These are phyloP conservation scores for Nannoperca australis DNA, from an alignment of 2,797 vertebrate genomes.

Conservation along the genomic window DNA sequence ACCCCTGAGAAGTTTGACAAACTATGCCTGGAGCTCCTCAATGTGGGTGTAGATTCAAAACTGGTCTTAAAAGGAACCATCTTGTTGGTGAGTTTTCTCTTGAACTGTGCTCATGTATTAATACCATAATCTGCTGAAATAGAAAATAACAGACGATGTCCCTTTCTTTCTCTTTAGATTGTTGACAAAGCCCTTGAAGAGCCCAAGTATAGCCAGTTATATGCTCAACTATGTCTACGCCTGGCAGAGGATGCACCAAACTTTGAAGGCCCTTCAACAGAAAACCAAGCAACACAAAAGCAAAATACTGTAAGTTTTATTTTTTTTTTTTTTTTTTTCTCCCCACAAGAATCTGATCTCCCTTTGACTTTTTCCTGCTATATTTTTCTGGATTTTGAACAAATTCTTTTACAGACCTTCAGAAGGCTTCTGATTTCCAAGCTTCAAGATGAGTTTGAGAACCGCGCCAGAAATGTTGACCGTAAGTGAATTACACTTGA, in stretches of 20 bases:
- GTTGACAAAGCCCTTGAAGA: slow-evolving; percentile 99
- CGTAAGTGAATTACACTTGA: slow-evolving; percentile 80
- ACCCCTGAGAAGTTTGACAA: slow-evolving; percentile 99
- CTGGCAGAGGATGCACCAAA: slow-evolving; percentile 99
- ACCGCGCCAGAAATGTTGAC: slow-evolving; percentile 99
- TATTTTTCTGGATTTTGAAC: slow-evolving; percentile 3
- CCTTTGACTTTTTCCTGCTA: fast-evolving
- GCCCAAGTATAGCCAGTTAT: slow-evolving; percentile 99
- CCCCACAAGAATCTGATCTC: not conserved
- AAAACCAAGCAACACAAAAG: slow-evolving; percentile 94
- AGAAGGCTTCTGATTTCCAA: slow-evolving; percentile 99
- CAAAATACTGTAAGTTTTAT: slow-evolving; percentile 92
- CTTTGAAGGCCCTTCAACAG: slow-evolving; percentile 95
- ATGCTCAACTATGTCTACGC: slow-evolving; percentile 99
- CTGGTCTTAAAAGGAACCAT: slow-evolving; percentile 99
- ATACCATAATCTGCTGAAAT: not conserved
- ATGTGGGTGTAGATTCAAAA: slow-evolving; percentile 99
- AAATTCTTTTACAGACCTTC: slow-evolving; percentile 90
- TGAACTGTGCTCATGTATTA: fast-evolving
- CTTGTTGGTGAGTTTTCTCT: slow-evolving; percentile 92
- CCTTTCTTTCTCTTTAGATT: slow-evolving; percentile 84
- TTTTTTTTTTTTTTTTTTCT: too few relatives aligned
- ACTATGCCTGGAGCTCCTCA: slow-evolving; percentile 99
- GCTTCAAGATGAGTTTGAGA: slow-evolving; percentile 99
- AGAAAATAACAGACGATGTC: too few relatives aligned